Conservation (phyloP, 2,113 vertebrate species). For the Ophthalmolycus amberensis region DNA sequence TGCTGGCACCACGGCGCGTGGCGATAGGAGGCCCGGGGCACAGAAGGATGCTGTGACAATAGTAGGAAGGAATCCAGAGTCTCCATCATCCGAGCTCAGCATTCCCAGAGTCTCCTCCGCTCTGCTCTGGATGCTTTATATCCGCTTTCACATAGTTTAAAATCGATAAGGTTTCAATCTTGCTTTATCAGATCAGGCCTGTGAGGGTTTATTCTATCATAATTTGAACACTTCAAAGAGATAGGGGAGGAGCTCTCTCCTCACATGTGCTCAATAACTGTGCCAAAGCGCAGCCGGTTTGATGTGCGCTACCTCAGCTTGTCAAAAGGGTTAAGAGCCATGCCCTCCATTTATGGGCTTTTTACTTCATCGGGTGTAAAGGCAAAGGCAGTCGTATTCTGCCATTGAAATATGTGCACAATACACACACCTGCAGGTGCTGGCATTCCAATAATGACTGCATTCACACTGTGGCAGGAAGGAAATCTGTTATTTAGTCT, state of each 20-base stretch:
- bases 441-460: constrained; percentile 19
- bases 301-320: constrained; percentile 46
- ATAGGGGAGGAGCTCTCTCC: constrained; percentile 40
- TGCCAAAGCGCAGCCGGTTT: constrained; percentile 50
- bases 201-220: constrained; percentile 20
- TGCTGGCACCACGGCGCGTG: constrained; percentile 60
- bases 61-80: constrained; percentile 58
- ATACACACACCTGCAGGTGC: constrained; percentile 12
- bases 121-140: constrained; percentile 50
- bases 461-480: background rate
- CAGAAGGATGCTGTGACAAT: constrained; percentile 62
- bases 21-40: constrained; percentile 52
- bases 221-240: constrained; percentile 59
- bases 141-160: constrained; percentile 54
- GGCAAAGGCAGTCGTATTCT: constrained; percentile 36
- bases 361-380: constrained; percentile 46
- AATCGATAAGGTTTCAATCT: constrained; percentile 62
- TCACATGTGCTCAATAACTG: constrained; percentile 51
- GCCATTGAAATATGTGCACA: constrained; percentile 32
- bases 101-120: constrained; percentile 30
- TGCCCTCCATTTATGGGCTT: constrained; percentile 66
- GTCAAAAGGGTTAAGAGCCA: constrained; percentile 52
- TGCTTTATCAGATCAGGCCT: constrained; percentile 42
- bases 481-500: background rate
- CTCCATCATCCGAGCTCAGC: constrained; percentile 35